Base-by-base conservation (phyloP, 2,113 vertebrate genomes). In the Miniopterus natalensis region DNA sequence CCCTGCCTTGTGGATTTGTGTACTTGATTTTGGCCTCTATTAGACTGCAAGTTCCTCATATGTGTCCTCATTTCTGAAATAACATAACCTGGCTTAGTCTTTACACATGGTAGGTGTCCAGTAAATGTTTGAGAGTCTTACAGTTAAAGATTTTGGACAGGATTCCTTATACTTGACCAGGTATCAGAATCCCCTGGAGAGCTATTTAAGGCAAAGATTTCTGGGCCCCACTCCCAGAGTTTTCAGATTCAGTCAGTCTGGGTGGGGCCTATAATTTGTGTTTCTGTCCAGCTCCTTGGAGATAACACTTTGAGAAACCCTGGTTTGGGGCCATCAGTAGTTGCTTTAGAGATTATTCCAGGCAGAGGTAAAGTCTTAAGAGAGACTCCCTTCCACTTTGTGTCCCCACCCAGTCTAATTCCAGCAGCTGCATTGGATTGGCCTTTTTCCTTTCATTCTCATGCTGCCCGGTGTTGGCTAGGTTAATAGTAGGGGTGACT, bases 201-300 rank as follows among this genome's bases (percentile, higher is more conserved):
- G 45, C 63, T 91, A 2, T n/a, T 66, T 84, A 20, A 94, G 45
- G 61, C 65, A 74, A 63, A 80, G 79, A 63, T 75, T 80, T 61
- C 88, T 94, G 61, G 87, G 17, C 83, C 20, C 59, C 40, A 55
- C 49, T 93, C 45, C 70, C 45, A 49, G 42, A 84, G 40, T 73
- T 91, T 95, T 88, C 68, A 78, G 93, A 68, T 85, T 92, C 27
- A 90, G 65, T 61, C 25, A 25, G 8, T 93, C 78, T 95, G 74
- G 84, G 70, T 66, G 61, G 42, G 36, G 18, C 42, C 61, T 75
- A 51, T 17, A 83, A 75, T 93, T 94, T 89, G 47, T 29, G 79
- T 70, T 74, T 95, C 66, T 85, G 12, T 40, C n/a, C 15, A 55
- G 63, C 74, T 89, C 29, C 66, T 51, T 47, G 57, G 51, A 29